Evolutionary conservation across 2,113 vertebrate genomes (phyloP).

Genomic region (Macheiramphus alcinus): DNA sequence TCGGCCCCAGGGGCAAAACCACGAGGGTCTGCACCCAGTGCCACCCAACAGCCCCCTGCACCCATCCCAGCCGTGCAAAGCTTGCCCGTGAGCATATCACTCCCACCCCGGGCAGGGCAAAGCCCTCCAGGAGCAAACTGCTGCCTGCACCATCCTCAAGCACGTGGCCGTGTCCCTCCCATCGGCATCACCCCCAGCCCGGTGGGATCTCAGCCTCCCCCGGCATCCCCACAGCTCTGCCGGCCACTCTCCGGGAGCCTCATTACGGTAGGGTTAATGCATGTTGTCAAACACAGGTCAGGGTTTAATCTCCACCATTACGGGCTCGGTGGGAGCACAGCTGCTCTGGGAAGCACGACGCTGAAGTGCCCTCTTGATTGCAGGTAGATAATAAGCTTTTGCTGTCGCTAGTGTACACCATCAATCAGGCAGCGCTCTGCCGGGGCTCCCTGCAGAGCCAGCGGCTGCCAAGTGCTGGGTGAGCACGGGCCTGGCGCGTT

Average conservation of each 20-base stretch:
- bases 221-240: fast-evolving
- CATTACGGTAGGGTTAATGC: neutral
- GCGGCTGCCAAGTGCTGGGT: neutral
- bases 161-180: fast-evolving
- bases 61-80: neutral
- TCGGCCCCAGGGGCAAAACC: too few relatives aligned
- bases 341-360: neutral
- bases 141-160: neutral
- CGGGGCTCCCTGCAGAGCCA: neutral
- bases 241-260: neutral
- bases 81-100: neutral
- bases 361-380: conserved; percentile 52
- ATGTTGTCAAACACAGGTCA: conserved; percentile 45
- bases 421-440: neutral
- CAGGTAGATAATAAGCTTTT: conserved; percentile 33
- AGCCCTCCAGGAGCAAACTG: fast-evolving
- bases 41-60: neutral
- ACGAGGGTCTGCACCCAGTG: too few relatives aligned
- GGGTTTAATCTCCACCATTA: conserved; percentile 49
- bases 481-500: fast-evolving
- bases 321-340: neutral
- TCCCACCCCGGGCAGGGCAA: neutral
- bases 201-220: fast-evolving
- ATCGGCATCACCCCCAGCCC: neutral
- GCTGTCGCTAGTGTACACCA: neutral